Base-by-base conservation (phyloP, 2,888 invertebrate genomes). In the Scaptodrosophila latifasciaeformis region DNA sequence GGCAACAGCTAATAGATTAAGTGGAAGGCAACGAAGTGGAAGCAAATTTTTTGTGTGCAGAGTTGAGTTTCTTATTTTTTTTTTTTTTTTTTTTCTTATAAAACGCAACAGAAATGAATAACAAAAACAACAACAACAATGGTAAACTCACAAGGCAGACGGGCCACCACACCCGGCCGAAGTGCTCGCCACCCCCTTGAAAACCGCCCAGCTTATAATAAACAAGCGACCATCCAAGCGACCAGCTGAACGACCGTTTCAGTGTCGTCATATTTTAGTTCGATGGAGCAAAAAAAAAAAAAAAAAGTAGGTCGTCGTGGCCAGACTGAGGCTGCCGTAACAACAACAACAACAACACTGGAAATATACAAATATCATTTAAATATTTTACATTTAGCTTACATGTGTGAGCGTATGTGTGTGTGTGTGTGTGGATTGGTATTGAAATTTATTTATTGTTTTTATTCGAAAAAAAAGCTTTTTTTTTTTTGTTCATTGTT, bases 221-320 rank as follows among this genome's bases (percentile, higher is more conserved):
- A n/a, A n/a, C 9, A 9, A 2, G 37, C 37, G 37, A 37, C 37
- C 10, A 10, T 17, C 13, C 37, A 7, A 17, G 7, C 13, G 37
- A 18, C 24, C 9, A 29, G 37, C 21, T 30, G 35, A 40, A 45
- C 15, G 34, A 35, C 56, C 40, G 55, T n/a, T n/a, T n/a, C n/a
- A n/a, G n/a, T 53, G 59, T 65, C 71, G 43, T 63, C 72, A 74
- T 54, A 54, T 46, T 67, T 71, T 60, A 62, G 69, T 75, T 71
- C 62, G 72, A 70, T 71, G 63, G 63, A 63, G 76, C 72, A 66
- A 7, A 24, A 7, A 24, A 67, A 75, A 75, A 66, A 7, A 24
- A 7, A 24, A 67, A 75, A 75, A 71, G 79, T 75, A 76, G 75
- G 79, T 75, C 75, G 75, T 57, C 56, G 74, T 49, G 71, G 69